These are phyloP conservation scores for Toxonevra muliebris DNA, from an alignment of 2,888 invertebrate genomes.

Conservation along the genomic window DNA sequence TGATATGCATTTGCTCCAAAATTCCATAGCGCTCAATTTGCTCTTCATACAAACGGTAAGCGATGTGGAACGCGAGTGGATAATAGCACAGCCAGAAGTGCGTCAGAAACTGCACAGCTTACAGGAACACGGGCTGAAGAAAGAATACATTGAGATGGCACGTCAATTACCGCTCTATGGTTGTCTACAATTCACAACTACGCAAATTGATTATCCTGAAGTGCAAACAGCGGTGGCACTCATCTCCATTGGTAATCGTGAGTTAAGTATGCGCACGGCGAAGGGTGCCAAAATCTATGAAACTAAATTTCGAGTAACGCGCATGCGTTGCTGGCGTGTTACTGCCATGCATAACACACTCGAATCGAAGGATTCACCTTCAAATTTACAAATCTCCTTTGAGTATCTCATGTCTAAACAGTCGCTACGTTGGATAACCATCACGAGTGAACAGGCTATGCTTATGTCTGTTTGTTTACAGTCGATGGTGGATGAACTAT, in stretches of 20 bases:
- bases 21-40: slow-evolving; percentile 84
- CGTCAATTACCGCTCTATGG: slow-evolving; percentile 89
- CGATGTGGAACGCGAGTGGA: slow-evolving; percentile 90
- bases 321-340: slow-evolving; percentile 98
- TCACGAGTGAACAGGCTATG: slow-evolving; percentile 91
- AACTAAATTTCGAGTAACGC: slow-evolving; percentile 89
- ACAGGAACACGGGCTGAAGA: slow-evolving; percentile 81
- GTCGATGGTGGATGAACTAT: slow-evolving; percentile 93
- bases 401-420: slow-evolving; percentile 94
- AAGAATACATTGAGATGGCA: slow-evolving; percentile 88
- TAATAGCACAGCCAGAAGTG: slow-evolving; percentile 75
- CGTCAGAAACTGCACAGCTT: slow-evolving; percentile 75
- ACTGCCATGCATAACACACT: slow-evolving; percentile 76
- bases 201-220: slow-evolving; percentile 80
- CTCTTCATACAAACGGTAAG: slow-evolving; percentile 87
- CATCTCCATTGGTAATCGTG: slow-evolving; percentile 86
- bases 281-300: slow-evolving; percentile 75
- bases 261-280: slow-evolving; percentile 77
- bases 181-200: slow-evolving; percentile 81
- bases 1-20: slow-evolving; percentile 83
- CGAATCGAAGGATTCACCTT: slow-evolving; percentile 47
- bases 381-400: slow-evolving; percentile 83
- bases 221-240: slow-evolving; percentile 70
- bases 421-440: slow-evolving; percentile 92
- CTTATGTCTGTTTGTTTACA: slow-evolving; percentile 95